Evolutionary conservation across 2,888 invertebrate genomes (phyloP), one percentile per base, ranked within the genome.

Genomic region (Dryadula phaetusa): DNA sequence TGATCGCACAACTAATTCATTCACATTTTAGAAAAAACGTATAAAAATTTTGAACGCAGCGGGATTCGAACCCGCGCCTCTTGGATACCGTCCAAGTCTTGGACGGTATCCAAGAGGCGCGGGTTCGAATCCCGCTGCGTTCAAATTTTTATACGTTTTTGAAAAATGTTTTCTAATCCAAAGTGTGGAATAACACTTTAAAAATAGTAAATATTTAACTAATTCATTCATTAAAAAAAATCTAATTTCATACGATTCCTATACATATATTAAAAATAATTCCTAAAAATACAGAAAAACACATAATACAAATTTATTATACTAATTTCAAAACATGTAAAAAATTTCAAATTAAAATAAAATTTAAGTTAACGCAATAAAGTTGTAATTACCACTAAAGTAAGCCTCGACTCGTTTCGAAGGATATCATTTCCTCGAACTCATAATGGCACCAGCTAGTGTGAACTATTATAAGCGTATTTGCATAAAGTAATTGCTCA

Each of bases 341-440:
- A 10, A 44, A 16, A 4, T 16, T 25, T 12, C 18, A 25, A 14
- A 32, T 42, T 28, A 60, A 44, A 16, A 7, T 42, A 28, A 12
- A 18, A 40, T 44, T 37, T 56, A 56, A 47, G 8, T 7, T n/a
- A 37, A n/a, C 25, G 18, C 8, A 5, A 62, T 40, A 49, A 54
- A 54, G 46, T 62, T 34, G n/a, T 61, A 47, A 62, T 69, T 69
- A 16, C 3, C 42, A 62, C 54, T 60, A 66, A 46, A 32, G 20
- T 52, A 0, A 32, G 44, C 44, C 16, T 60, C 54, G 44, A 66
- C 70, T 70, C 67, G 69, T 72, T 72, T 73, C 53, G 65, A 70
- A 70, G 73, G 66, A 70, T 72, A 73, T 68, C 68, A 67, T 73
- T 73, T 71, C 68, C 71, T 70, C 68, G 66, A 74, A 74, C 67